Evolutionary conservation across 2,113 vertebrate species (phyloP).

Genomic region (Hippotragus niger): DNA sequence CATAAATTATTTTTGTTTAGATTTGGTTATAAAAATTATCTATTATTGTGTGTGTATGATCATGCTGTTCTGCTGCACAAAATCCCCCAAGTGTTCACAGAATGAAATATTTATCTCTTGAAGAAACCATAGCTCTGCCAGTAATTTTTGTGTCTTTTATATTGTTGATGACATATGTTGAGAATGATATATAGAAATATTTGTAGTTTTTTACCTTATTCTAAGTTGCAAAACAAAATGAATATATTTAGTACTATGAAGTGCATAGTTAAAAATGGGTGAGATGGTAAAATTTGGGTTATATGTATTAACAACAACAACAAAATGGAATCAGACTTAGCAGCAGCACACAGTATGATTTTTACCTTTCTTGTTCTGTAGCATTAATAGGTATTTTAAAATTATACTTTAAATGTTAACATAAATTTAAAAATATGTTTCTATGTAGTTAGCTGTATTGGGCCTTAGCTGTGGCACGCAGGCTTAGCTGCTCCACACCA

Average conservation of each 20-base stretch:
- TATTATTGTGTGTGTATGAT: neutral
- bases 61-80: neutral
- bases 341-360: neutral
- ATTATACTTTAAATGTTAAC: neutral
- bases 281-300: neutral
- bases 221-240: neutral
- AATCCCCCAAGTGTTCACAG: neutral
- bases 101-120: neutral
- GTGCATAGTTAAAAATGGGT: neutral
- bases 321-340: neutral
- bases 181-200: neutral
- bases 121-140: neutral
- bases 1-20: neutral
- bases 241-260: neutral
- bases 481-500: neutral
- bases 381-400: neutral
- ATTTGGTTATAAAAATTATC: neutral
- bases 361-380: neutral
- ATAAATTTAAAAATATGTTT: neutral
- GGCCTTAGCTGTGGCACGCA: rapidly evolving
- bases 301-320: neutral
- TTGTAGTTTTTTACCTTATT: neutral
- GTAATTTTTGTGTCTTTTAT: neutral
- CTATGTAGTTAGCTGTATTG: neutral
- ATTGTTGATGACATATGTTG: neutral